Evolutionary conservation across 2,113 vertebrate genomes (phyloP), one percentile per base, ranked within the genome.

Genomic region (Gavia stellata): DNA sequence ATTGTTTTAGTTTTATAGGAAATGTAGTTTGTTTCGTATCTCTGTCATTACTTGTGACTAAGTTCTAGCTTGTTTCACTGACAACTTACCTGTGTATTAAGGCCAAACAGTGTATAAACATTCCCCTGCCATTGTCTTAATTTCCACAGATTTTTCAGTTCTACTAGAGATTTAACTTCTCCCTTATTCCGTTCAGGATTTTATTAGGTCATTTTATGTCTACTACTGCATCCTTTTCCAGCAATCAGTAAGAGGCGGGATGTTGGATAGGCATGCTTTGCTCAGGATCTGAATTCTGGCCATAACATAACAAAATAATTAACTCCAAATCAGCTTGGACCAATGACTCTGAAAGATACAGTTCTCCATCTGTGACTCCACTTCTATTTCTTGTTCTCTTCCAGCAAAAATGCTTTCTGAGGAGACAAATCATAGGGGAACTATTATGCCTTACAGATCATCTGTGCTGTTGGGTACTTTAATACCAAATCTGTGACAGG

Each of bases 351-450:
- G 47, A 84, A 96, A 85, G 67, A 79, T 40, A 28, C 23, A 68
- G 33, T 72, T 79, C 33, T 28, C 65, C 45, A 93, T 78, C 63
- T 96, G 80, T 90, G 66, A 34, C 13, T 80, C 36, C 1, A 1
- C 28, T 75, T 59, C 40, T 80, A 8, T 78, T 68, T 66, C 34
- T 63, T 74, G 29, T 75, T 85, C 33, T 86, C 62, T 75, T 85
- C 50, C n/a, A 70, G 14, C 23, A 86, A 59, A 89, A 94, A 78
- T 70, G 18, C 42, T 19, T 90, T 75, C 42, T 80, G 15, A 90
- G 49, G 36, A 58, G 19, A 65, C 0, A 3, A 86, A 65, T 50
- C 0, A 0, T 33, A 49, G 14, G 42, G 58, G 7, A 82, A 4
- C 29, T 88, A 5, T 81, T 81, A 67, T 33, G 8, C 23, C 17